Evolutionary conservation across 2,888 invertebrate genomes (phyloP), one percentile per base, ranked within the genome.

Genomic region (Drosophila sordidula): DNA sequence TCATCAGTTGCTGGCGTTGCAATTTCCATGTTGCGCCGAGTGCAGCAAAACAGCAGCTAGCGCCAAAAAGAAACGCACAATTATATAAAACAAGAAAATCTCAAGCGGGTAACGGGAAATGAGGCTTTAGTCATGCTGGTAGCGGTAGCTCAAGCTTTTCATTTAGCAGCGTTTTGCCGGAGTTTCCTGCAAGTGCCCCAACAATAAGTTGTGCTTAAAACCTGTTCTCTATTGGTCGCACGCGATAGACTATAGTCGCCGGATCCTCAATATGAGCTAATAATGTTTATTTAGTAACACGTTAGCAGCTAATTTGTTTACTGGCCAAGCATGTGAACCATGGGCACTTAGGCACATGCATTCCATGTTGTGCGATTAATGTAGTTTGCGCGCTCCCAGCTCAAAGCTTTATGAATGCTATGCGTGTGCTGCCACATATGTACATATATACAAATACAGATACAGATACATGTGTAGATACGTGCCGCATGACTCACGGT

Each of bases 401-500:
- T 34, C 18, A 39, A 44, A 62, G 45, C 57, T 58, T 36, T 52
- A 52, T 58, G 46, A 70, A 70, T 66, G 54, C 41, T 46, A 70
- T 67, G 69, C 59, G 55, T 39, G 47, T 50, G 32, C 26, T 57
- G 56, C 26, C 42, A 63, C 25, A 26, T 36, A 26, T 36, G 16
- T 46, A 34, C 46, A 47, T 14, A 56, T 32, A 44, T 61, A 3
- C 26, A 36, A 18, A 18, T 50, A 56, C 18, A 25, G 25, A 16
- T 26, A 5, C 34, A 46, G 41, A 11, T 41, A 56, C 34, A 55
- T 69, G 47, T 50, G 38, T 36, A 52, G 2, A 49, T 32, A 66
- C 42, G 46, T 42, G 62, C 58, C 39, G 64, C 73, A 80, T 85
- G 85, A 88, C 52, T 88, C 85, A 88, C 64, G 57, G 66, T 50